A percentile compares a stretch with the other conserved stretches of the same genome.
These are phyloP conservation scores for Nilaparvata lugens DNA, from an alignment of 1,140 invertebrate species.

Conservation along the genomic window DNA sequence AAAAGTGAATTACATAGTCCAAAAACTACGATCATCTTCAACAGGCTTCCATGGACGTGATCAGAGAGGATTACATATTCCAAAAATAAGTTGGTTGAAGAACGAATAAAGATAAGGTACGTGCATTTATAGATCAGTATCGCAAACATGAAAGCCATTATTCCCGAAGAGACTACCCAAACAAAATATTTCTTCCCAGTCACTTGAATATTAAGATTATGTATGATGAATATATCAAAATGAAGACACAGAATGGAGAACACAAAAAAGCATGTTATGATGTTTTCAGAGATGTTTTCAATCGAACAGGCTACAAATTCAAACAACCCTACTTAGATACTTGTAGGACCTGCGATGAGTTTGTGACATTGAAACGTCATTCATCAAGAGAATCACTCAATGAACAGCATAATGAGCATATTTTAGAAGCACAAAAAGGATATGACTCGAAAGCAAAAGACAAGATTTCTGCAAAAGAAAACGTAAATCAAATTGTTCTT, in stretches of 20 bases:
- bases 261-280: neutral
- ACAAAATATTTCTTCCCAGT: neutral
- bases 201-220: neutral
- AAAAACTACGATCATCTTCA: neutral
- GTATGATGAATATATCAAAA: neutral
- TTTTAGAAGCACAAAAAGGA: neutral
- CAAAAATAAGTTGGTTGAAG: constrained; percentile 1
- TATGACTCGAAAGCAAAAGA: neutral
- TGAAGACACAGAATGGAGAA: neutral
- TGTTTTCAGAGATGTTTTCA: neutral
- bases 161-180: neutral
- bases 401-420: neutral
- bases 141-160: neutral
- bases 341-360: neutral
- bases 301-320: neutral
- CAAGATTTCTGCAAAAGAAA: neutral
- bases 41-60: neutral
- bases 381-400: neutral
- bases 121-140: neutral
- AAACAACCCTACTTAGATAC: neutral
- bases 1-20: neutral
- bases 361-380: neutral
- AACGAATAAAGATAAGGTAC: neutral
- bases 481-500: neutral
- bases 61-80: neutral